Base-by-base conservation (phyloP, 2,888 invertebrate species). In the Iphiclides podalirius region DNA sequence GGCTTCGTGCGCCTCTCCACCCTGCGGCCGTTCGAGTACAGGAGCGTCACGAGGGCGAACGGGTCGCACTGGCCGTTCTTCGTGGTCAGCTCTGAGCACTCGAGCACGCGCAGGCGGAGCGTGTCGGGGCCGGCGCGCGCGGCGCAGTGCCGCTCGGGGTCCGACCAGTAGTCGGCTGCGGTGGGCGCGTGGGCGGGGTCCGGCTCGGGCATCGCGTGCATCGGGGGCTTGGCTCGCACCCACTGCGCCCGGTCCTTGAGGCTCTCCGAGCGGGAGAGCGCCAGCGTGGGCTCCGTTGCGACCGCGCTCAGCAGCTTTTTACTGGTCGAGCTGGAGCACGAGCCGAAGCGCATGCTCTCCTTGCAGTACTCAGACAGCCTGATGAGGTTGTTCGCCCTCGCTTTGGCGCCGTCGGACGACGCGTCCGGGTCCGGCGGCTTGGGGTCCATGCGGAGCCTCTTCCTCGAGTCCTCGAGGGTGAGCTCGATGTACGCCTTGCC, bases 41-140 rank as follows among this genome's bases (percentile, higher is more conserved):
- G 90, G 50, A 95, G 93, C 42, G 94, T 93, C 67, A 96, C 93
- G 61, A 94, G 91, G 59, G 95, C 96, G 82, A 94, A 97, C 9
- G 97, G 96, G 86, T 97, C 97, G 89, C 97, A 97, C 66, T 94
- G 93, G 64, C 96, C 96, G 82, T 95, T 96, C 76, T 95, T 95
- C 60, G 96, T 93, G 55, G 96, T 94, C 75, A 97, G 90, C 79
- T 97, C 96, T 58, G 93, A 92, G 82, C 96, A 97, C 81, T 96
- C 96, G 59, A 94, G 90, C 53, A 97, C 93, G 59, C 94, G 90
- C 58, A 94, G 90, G 48, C 91, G 87, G 36, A 89, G 63, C 47
- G 84, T 86, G 68, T 89, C 89, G 60, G 83, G 84, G 2, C 84
- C 82, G 37, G 75, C 78, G 55, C 83, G 83, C 44, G 85, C 83